Percentiles rank a stretch among this genome's conserved stretches.
phyloP scores from a whole-genome alignment of 2,888 invertebrate genomes.

The Tetragonula carbonaria region DNA sequence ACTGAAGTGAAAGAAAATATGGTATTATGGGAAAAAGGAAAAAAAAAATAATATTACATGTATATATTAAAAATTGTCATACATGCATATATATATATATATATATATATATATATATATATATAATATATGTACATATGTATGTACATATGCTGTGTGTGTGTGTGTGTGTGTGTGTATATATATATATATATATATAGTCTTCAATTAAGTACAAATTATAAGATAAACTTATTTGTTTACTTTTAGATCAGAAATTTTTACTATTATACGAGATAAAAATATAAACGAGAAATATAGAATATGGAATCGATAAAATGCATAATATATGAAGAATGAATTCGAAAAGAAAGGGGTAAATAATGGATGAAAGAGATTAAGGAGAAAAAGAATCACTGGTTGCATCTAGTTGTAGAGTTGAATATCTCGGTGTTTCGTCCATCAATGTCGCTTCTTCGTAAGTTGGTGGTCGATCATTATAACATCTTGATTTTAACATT shows the following conservation, averaged over 20 bases:
- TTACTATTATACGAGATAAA: background rate
- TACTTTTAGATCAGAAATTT: background rate
- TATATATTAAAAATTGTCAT: background rate
- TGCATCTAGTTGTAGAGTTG: slow-evolving; percentile 72
- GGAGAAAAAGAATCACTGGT: slow-evolving; percentile 32
- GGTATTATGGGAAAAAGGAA: background rate
- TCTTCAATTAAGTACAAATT: slow-evolving; percentile 9
- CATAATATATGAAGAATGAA: background rate
- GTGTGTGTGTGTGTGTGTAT: background rate
- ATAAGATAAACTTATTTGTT: background rate
- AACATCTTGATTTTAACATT: slow-evolving; percentile 68
- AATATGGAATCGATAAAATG: background rate
- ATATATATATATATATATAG: background rate
- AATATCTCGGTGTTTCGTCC: slow-evolving; percentile 77
- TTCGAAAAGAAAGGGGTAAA: background rate
- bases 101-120: background rate
- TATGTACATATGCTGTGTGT: too few relatives aligned
- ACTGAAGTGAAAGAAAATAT: background rate
- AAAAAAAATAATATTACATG: background rate
- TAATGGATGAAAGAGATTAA: background rate
- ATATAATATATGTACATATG: too few relatives aligned
- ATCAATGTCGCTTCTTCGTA: slow-evolving; percentile 76
- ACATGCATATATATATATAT: background rate
- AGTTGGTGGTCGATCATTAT: slow-evolving; percentile 75
- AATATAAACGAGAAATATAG: background rate